Conservation (phyloP, 2,797 vertebrate species). For the Hirundo rustica region DNA sequence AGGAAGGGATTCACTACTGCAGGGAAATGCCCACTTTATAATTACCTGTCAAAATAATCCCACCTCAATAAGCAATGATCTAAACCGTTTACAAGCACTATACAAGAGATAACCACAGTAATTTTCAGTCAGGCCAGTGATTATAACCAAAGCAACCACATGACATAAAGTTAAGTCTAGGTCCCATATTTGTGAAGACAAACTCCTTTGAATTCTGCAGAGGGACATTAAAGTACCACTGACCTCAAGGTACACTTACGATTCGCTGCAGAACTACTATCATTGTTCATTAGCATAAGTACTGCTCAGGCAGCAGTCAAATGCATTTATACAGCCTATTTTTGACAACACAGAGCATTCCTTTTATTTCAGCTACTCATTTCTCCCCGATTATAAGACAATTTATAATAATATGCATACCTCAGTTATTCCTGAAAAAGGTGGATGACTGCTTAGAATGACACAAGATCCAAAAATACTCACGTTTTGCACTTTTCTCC, state of each 20-base stretch:
- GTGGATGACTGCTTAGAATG: neutral
- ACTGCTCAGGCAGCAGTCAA: neutral
- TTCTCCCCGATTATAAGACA: neutral
- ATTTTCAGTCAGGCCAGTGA: neutral
- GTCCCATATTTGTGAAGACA: rapidly evolving
- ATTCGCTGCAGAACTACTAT: neutral
- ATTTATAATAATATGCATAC: neutral
- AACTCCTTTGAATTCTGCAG: neutral
- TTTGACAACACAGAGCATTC: neutral
- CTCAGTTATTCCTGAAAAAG: neutral
- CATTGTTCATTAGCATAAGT: neutral
- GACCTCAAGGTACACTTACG: neutral
- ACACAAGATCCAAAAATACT: neutral
- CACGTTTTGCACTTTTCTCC: neutral
- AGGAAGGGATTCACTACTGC: neutral
- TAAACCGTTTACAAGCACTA: neutral
- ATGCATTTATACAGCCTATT: neutral
- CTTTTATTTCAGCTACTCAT: neutral
- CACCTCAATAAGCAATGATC: neutral
- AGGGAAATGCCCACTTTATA: rapidly evolving
- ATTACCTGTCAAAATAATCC: neutral
- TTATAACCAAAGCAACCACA: neutral
- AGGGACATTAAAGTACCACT: rapidly evolving
- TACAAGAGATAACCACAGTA: neutral
- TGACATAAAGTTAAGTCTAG: no score